These are phyloP conservation scores for Odontocerum albicorne DNA, from an alignment of 2,888 invertebrate genomes.

Conservation along the genomic window DNA sequence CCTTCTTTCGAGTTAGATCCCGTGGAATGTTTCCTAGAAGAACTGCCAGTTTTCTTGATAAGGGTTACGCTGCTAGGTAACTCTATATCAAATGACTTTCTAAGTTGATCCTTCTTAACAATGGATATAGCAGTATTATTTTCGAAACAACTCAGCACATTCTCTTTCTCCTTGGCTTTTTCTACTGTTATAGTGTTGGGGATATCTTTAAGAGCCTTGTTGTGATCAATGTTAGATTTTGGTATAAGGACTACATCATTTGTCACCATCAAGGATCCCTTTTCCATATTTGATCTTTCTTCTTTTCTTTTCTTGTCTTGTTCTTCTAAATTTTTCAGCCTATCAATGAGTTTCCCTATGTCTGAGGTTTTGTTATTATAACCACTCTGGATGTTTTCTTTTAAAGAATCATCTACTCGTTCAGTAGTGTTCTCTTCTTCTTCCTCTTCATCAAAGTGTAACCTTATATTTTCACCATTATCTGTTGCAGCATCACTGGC, in stretches of 20 bases:
- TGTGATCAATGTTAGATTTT: slow-evolving; percentile 51
- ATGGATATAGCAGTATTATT: slow-evolving; percentile 58
- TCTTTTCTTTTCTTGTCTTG: slow-evolving; percentile 54
- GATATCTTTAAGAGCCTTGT: slow-evolving; percentile 51
- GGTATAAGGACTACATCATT: slow-evolving; percentile 55
- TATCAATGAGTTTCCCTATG: slow-evolving; percentile 56
- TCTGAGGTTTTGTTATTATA: slow-evolving; percentile 22
- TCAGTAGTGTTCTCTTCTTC: slow-evolving; percentile 45
- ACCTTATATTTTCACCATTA: slow-evolving; percentile 52
- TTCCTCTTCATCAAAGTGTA: slow-evolving; percentile 51
- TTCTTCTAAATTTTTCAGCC: slow-evolving; percentile 56
- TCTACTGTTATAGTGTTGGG: slow-evolving; percentile 43
- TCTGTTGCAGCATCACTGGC: slow-evolving; percentile 38
- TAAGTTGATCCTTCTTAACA: slow-evolving; percentile 53
- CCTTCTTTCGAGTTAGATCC: slow-evolving; percentile 54
- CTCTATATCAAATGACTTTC: slow-evolving; percentile 55
- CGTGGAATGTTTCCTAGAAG: slow-evolving; percentile 54
- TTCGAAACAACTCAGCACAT: slow-evolving; percentile 55
- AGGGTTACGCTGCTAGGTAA: slow-evolving; percentile 54
- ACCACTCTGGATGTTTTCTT: slow-evolving; percentile 40
- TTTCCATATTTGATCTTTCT: slow-evolving; percentile 47
- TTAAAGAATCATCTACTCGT: slow-evolving; percentile 41
- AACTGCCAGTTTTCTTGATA: slow-evolving; percentile 54
- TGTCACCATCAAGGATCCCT: slow-evolving; percentile 52
- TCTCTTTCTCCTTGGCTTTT: slow-evolving; percentile 52